phyloP scores from a whole-genome alignment of 2,113 vertebrate species.

The Diphyllodes magnificus region DNA sequence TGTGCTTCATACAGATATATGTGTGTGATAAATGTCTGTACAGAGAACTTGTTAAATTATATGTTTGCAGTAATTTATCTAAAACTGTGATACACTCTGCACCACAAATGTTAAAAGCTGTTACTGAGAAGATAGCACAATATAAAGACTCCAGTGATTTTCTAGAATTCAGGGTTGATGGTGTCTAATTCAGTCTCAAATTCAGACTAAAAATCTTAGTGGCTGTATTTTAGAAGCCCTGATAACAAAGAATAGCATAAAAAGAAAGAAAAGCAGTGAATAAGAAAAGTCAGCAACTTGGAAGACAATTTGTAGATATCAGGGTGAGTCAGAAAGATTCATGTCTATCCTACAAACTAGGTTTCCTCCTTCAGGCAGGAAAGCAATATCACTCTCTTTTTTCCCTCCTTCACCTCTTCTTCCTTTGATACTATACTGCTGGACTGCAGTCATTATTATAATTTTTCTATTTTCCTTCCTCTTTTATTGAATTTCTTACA shows the following conservation, averaged over 20 bases:
- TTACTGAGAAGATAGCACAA: neutral
- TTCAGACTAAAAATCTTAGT: neutral
- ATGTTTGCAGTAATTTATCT: neutral
- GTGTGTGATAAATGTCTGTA: neutral
- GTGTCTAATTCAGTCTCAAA: neutral
- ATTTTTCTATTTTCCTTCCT: neutral
- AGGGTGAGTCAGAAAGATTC: neutral
- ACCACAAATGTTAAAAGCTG: neutral
- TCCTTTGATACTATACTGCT: neutral
- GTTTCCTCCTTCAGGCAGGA: neutral
- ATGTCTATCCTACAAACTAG: neutral
- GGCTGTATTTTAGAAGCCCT: neutral
- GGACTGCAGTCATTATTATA: neutral
- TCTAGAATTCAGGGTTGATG: neutral
- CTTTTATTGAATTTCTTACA: neutral
- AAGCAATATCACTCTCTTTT: neutral
- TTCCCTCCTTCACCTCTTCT: neutral
- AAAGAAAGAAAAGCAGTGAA: neutral
- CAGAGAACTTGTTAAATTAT: neutral
- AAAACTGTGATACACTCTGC: neutral
- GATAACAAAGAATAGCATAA: neutral
- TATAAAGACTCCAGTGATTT: neutral
- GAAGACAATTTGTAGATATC: neutral
- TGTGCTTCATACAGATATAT: neutral
- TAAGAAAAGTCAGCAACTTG: neutral